These are phyloP conservation scores for Delia radicum DNA, from an alignment of 1,140 invertebrate genomes.

Conservation along the genomic window DNA sequence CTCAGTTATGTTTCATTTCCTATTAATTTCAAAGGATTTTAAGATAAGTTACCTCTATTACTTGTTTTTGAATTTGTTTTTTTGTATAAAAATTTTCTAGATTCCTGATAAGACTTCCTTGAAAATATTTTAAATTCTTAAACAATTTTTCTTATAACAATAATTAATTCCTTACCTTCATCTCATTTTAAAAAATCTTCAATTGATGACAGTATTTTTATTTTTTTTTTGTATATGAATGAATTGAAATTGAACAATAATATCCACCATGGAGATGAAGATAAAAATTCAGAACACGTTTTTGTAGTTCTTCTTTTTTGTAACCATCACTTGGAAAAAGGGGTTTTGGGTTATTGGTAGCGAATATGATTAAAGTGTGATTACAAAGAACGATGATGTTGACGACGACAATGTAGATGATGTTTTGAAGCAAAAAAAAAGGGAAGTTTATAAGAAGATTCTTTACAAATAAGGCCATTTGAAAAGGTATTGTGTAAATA, in stretches of 20 bases:
- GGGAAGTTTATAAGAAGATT: too few species aligned
- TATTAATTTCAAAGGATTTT: too few species aligned
- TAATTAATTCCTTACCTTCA: constrained; percentile 4
- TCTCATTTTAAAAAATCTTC: neutral
- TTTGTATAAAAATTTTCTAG: too few species aligned
- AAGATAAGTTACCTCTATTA: too few species aligned
- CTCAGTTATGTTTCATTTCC: too few species aligned
- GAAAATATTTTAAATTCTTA: too few species aligned
- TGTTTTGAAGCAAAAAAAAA: too few species aligned
- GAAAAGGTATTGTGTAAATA: too few species aligned
- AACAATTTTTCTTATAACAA: too few species aligned
- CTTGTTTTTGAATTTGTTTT: too few species aligned
- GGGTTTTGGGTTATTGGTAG: neutral
- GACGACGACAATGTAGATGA: neutral
- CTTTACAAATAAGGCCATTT: too few species aligned
- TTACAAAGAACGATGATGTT: neutral
- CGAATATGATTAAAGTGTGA: neutral
- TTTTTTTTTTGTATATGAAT: neutral
- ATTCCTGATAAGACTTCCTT: too few species aligned
- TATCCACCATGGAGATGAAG: neutral
- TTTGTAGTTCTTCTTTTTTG: neutral
- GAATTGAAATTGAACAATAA: neutral
- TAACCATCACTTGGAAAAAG: neutral
- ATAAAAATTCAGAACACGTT: neutral
- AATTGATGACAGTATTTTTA: neutral